Evolutionary conservation across 2,888 invertebrate species (phyloP).

Genomic region (Agrotis ipsilon): DNA sequence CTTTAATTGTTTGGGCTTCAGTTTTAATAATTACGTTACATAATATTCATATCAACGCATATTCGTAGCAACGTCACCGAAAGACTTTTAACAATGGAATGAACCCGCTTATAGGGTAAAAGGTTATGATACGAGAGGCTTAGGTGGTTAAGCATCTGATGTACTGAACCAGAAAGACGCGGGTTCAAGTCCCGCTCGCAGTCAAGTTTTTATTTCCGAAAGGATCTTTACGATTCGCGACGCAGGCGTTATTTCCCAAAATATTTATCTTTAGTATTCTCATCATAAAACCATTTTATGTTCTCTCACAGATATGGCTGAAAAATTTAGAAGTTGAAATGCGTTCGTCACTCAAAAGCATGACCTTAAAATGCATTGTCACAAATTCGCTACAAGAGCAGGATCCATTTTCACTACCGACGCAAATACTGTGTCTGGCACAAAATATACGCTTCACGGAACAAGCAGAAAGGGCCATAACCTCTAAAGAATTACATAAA

Average conservation of each 20-base stretch:
- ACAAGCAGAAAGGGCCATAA: slow-evolving; percentile 95
- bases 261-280: too few species aligned
- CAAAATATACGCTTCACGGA: slow-evolving; percentile 96
- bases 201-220: too few species aligned
- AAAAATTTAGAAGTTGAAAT: slow-evolving; percentile 96
- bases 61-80: too few species aligned
- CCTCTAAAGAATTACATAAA: slow-evolving; percentile 91
- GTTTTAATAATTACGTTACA: background rate
- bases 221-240: too few species aligned
- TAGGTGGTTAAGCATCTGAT: too few species aligned
- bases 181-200: too few species aligned
- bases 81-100: too few species aligned
- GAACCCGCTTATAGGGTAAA: too few species aligned
- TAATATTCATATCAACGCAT: too few species aligned
- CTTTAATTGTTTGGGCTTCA: background rate
- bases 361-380: slow-evolving; percentile 91
- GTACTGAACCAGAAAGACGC: too few species aligned
- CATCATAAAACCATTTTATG: background rate
- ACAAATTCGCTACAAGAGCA: slow-evolving; percentile 87
- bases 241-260: too few species aligned
- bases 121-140: too few species aligned
- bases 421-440: slow-evolving; percentile 95
- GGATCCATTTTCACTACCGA: slow-evolving; percentile 91
- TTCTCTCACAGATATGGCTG: slow-evolving; percentile 92
- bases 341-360: slow-evolving; percentile 92